phyloP scores from a whole-genome alignment of 2,113 vertebrate genomes.

The Propithecus coquereli region DNA sequence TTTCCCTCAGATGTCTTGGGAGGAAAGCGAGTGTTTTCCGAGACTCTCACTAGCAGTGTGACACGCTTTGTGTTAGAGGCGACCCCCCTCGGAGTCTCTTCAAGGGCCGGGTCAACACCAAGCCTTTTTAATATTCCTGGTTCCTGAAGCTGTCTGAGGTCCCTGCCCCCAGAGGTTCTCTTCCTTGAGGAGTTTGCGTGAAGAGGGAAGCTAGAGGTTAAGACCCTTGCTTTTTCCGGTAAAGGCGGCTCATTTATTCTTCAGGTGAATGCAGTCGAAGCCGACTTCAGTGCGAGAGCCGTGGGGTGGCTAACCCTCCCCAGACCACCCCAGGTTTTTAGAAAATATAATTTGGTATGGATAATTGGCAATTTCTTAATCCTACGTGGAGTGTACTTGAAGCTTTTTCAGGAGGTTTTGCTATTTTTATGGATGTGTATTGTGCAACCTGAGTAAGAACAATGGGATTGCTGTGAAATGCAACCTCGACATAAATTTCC shows the following conservation, averaged over 20 bases:
- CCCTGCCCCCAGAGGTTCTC: neutral
- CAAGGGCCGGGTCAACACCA: neutral
- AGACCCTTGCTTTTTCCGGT: neutral
- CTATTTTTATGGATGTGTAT: neutral
- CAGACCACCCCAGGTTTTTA: neutral
- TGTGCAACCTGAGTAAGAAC: neutral
- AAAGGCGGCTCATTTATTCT: neutral
- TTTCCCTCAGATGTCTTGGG: conserved; percentile 71
- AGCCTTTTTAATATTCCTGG: neutral
- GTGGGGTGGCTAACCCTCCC: neutral
- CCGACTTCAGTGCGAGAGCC: neutral
- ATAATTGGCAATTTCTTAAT: neutral
- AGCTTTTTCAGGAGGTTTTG: neutral
- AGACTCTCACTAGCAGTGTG: conserved; percentile 41
- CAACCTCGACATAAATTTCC: neutral
- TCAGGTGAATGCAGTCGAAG: neutral
- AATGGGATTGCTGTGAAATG: neutral
- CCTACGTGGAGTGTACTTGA: neutral
- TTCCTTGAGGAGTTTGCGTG: conserved; percentile 1
- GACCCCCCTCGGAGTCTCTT: neutral
- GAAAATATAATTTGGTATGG: neutral
- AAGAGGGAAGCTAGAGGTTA: neutral
- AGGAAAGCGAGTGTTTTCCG: conserved; percentile 36
- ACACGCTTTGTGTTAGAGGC: conserved; percentile 64
- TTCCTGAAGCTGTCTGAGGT: neutral